A percentile compares a stretch with the other conserved stretches of the same genome.
phyloP scores from a whole-genome alignment of 1,140 invertebrate genomes.

The Leptinotarsa undecemlineata region DNA sequence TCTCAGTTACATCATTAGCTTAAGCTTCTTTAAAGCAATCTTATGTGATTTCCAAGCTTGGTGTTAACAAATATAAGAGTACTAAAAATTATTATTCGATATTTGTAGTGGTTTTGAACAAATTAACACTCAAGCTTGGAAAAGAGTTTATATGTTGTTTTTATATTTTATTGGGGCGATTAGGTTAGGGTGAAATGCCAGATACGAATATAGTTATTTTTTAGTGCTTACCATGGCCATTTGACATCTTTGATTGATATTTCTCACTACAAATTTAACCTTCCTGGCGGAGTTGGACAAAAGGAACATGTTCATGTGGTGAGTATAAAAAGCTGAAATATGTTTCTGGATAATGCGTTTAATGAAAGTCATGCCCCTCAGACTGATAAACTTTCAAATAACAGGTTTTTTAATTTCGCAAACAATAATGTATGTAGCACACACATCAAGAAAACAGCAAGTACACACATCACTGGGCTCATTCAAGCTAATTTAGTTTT shows the following conservation, averaged over 20 bases:
- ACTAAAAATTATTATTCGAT: neutral
- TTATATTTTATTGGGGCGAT: conserved; percentile 3
- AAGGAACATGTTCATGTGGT: conserved; percentile 94
- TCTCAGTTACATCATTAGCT: conserved; percentile 17
- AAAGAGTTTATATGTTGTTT: conserved; percentile 12
- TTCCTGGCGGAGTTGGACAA: conserved; percentile 75
- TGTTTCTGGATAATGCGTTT: neutral
- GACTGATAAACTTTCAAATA: too few relatives aligned
- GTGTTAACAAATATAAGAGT: neutral
- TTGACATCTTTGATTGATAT: conserved; percentile 93
- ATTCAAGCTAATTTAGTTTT: too few relatives aligned
- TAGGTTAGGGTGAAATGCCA: conserved; percentile 13
- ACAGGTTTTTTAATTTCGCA: too few relatives aligned
- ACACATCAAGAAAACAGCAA: too few relatives aligned
- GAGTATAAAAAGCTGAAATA: conserved; percentile 53
- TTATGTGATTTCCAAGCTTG: conserved; percentile 7
- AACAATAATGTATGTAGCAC: conserved; percentile 14
- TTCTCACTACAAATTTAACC: conserved; percentile 96
- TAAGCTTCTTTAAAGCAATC: conserved; percentile 21
- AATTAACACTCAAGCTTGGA: conserved; percentile 19
- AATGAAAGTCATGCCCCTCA: too few relatives aligned
- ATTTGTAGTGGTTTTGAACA: neutral
- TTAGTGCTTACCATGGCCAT: conserved; percentile 98
- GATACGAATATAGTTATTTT: conserved; percentile 59
- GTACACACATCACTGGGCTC: too few relatives aligned